These are phyloP conservation scores for Heteronetta atricapilla DNA, from an alignment of 2,113 vertebrate genomes.

Conservation along the genomic window DNA sequence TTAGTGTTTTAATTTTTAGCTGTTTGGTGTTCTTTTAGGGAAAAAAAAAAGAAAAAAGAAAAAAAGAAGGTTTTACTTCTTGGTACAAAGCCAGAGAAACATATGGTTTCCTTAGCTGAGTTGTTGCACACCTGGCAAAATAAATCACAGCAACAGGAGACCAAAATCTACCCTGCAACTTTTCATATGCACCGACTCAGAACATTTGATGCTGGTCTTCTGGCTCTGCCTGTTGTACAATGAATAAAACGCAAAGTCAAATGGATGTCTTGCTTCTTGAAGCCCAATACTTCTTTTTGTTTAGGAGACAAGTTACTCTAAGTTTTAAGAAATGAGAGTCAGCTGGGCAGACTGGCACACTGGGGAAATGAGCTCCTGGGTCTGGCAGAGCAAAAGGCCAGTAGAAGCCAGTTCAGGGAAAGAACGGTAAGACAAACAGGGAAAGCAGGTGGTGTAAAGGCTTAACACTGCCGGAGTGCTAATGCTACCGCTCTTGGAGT, in stretches of 20 bases:
- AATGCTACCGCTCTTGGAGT: slow-evolving; percentile 32
- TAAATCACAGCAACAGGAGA: slow-evolving; percentile 60
- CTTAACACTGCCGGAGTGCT: slow-evolving; percentile 66
- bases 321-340: neutral
- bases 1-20: slow-evolving; percentile 26
- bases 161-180: slow-evolving; percentile 48
- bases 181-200: slow-evolving; percentile 1
- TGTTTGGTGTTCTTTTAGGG: neutral
- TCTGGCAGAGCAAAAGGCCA: slow-evolving; percentile 30
- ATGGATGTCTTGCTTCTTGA: slow-evolving; percentile 4
- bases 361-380: neutral
- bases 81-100: slow-evolving; percentile 54
- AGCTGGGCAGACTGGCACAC: neutral
- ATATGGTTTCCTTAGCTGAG: slow-evolving; percentile 59
- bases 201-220: slow-evolving; percentile 2
- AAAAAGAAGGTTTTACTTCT: slow-evolving; percentile 15
- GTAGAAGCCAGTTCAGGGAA: slow-evolving; percentile 31
- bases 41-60: neutral
- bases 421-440: slow-evolving; percentile 36
- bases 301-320: slow-evolving; percentile 17
- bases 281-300: neutral
- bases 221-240: neutral
- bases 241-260: slow-evolving; percentile 21
- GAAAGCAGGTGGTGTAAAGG: slow-evolving; percentile 57
- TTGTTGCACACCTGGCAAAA: slow-evolving; percentile 66